Conservation (phyloP, 2,113 vertebrate genomes). For the Apeltes quadracus region DNA sequence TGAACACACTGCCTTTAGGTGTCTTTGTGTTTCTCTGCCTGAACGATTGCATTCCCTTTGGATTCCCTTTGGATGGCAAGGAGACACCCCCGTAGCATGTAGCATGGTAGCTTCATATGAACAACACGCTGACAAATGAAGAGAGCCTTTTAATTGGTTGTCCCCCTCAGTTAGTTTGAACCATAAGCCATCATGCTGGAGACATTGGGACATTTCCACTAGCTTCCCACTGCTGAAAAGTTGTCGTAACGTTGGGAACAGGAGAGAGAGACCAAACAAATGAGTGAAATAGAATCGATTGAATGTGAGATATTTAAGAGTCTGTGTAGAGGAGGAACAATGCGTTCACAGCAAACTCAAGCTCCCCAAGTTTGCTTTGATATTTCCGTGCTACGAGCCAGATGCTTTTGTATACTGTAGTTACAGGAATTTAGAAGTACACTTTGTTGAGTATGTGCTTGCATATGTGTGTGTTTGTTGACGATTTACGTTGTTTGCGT, state of each 20-base stretch:
- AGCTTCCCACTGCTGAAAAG: conserved; percentile 25
- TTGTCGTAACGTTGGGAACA: conserved; percentile 29
- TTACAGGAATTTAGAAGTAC: conserved; percentile 46
- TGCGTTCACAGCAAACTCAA: conserved; percentile 38
- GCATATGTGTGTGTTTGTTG: conserved; percentile 4
- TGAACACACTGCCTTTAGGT: conserved; percentile 23
- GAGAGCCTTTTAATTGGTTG: conserved; percentile 27
- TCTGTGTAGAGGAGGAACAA: conserved; percentile 48
- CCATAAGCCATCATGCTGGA: conserved; percentile 35
- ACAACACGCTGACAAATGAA: conserved; percentile 31
- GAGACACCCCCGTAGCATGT: not conserved
- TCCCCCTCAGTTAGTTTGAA: conserved; percentile 21
- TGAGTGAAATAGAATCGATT: conserved; percentile 51
- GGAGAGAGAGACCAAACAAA: conserved; percentile 35
- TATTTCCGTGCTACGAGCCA: conserved; percentile 53
- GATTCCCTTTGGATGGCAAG: conserved; percentile 3
- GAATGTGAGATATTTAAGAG: conserved; percentile 56
- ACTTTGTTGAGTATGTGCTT: conserved; percentile 19
- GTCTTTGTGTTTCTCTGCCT: not conserved
- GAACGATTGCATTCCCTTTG: not conserved
- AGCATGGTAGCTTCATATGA: conserved; percentile 3
- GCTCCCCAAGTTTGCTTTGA: conserved; percentile 61
- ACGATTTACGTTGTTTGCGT: conserved; percentile 7
- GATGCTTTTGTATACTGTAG: conserved; percentile 22
- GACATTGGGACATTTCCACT: conserved; percentile 47